These are phyloP conservation scores for Ophion obscuratus DNA, from an alignment of 2,888 invertebrate species.

Conservation along the genomic window DNA sequence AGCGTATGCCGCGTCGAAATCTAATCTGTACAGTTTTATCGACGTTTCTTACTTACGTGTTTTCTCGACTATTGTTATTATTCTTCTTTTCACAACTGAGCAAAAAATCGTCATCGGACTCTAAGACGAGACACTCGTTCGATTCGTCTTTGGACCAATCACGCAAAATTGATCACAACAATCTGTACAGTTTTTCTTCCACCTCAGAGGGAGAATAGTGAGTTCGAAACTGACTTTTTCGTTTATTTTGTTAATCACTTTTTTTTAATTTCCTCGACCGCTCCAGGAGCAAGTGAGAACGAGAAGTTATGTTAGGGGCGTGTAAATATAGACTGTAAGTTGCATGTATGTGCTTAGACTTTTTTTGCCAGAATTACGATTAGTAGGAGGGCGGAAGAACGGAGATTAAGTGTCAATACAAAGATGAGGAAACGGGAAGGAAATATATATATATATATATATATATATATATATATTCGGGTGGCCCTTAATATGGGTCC, in stretches of 20 bases:
- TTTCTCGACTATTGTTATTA: slow-evolving; percentile 21
- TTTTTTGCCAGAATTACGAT: slow-evolving; percentile 23
- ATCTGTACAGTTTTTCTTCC: slow-evolving; percentile 57
- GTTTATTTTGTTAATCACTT: slow-evolving; percentile 11
- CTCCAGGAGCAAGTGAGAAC: slow-evolving; percentile 20
- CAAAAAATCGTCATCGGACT: slow-evolving; percentile 18
- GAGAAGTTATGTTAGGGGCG: slow-evolving; percentile 53
- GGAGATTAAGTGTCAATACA: slow-evolving; percentile 5
- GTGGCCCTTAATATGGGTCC: too few species aligned
- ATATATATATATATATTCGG: neutral
- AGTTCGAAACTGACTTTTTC: slow-evolving; percentile 26
- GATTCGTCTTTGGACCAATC: slow-evolving; percentile 11
- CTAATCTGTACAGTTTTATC: slow-evolving; percentile 62
- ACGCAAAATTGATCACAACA: slow-evolving; percentile 19
- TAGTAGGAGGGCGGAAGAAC: slow-evolving; percentile 5
- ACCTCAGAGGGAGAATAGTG: slow-evolving; percentile 9
- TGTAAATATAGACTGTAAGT: slow-evolving; percentile 79
- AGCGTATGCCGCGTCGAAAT: slow-evolving; percentile 22
- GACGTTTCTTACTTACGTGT: slow-evolving; percentile 5
- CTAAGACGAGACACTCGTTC: slow-evolving; percentile 21
- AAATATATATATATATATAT: neutral
- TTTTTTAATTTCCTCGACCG: slow-evolving; percentile 18
- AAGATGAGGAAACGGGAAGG: slow-evolving; percentile 11
- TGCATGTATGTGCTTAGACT: slow-evolving; percentile 60
- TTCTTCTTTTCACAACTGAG: slow-evolving; percentile 25